Evolutionary conservation across 2,888 invertebrate genomes (phyloP).

Genomic region (Agriopis leucophaearia): DNA sequence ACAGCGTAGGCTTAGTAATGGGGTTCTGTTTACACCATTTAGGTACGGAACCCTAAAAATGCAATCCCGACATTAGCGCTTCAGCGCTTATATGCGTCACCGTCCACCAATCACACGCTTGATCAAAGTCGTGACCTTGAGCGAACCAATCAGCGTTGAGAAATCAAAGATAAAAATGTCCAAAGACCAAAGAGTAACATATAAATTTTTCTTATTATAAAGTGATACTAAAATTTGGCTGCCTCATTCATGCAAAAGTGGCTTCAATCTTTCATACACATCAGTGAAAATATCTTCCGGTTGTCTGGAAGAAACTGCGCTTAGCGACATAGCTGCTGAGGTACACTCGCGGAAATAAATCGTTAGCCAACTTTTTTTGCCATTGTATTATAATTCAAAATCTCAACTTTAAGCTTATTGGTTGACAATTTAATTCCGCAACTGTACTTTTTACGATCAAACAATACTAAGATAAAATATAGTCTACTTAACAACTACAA

Average conservation of each 20-base stretch:
- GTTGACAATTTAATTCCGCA: neutral
- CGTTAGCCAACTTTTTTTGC: neutral
- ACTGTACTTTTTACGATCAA: constrained; percentile 6
- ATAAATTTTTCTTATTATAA: constrained; percentile 9
- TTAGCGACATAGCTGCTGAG: constrained; percentile 21
- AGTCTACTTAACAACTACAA: constrained; percentile 13
- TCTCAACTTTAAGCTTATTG: no score
- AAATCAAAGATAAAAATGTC: no score
- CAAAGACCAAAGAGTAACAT: neutral
- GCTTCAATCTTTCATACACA: constrained; percentile 39
- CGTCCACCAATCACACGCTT: no score
- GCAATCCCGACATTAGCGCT: no score
- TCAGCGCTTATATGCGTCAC: no score
- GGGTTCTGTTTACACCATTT: no score
- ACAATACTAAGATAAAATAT: neutral
- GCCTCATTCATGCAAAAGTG: constrained; percentile 36
- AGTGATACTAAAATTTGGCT: constrained; percentile 46
- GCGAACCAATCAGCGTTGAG: no score
- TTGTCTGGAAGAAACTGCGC: constrained; percentile 18
- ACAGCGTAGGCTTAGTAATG: no score
- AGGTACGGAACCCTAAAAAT: no score
- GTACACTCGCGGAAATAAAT: constrained; percentile 13
- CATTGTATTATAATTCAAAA: no score
- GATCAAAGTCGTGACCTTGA: no score
- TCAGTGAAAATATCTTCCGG: constrained; percentile 1